Evolutionary conservation across 2,797 vertebrate species (phyloP), one percentile per base, ranked within the genome.

Genomic region (Hoplostethus atlanticus): DNA sequence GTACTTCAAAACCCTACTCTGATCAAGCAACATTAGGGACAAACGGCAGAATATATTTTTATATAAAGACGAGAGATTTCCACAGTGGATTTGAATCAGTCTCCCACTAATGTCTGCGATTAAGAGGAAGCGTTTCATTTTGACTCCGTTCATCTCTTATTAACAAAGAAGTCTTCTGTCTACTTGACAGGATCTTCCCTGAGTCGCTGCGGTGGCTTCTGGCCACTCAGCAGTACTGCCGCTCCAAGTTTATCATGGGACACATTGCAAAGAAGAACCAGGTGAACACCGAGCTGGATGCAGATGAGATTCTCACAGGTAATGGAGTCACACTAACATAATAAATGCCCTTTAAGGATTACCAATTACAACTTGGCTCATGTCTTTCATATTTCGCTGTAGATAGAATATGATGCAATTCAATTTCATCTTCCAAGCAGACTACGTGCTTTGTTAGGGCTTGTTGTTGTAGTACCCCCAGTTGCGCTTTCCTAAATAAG

Each of bases 181-280:
- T 81, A 6, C 73, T 73, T 55, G 2, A 53, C 88, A 99, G 98
- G 95, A 88, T 99, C 90, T 98, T 99, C 86, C 98, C 98, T n/a
- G 98, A 99, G 92, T 99, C 98, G 58, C 95, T 99, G 84, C 95
- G 97, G 63, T 99, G 98, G 98, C 92, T 98, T 68, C 95, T 99
- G 86, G 97, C 98, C 72, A 99, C 98, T 3, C 96, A 97, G 72
- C 97, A 99, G 81, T 98, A 96, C 84, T 87, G 94, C 65, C 91
- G 96, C 47, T 96, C 97, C 55, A 98, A 97, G 89, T 95, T 95
- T 76, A 93, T 98, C 81, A 96, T 99, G 87, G 95, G 95, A 74
- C 92, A 94, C 73, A 95, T 98, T 57, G 95, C 93, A 0, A 91
- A 94, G 89, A 98, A 96, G 86, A 99, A 99, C 90, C 90, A 76